Conservation (phyloP, 2,888 invertebrate species). For the Antheraea assamensis region DNA sequence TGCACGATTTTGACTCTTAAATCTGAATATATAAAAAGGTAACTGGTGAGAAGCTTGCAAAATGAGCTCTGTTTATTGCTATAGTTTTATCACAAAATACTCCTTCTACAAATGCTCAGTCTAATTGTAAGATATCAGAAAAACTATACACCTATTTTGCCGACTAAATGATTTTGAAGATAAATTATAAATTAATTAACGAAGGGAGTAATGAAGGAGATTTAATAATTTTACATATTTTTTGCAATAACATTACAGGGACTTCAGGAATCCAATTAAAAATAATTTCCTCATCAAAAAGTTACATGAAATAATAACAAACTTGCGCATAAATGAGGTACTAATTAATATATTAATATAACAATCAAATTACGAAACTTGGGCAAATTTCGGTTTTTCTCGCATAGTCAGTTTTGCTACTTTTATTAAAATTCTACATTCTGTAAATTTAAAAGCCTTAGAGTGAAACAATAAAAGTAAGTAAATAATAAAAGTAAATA, state of each 20-base stretch:
- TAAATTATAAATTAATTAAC: neutral
- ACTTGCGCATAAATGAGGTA: conserved; percentile 62
- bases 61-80: no score
- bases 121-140: neutral
- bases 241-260: neutral
- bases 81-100: no score
- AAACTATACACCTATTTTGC: neutral
- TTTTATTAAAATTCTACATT: conserved; percentile 12
- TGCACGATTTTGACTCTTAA: no score
- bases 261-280: neutral
- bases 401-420: neutral
- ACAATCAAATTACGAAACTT: conserved; percentile 62
- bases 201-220: neutral
- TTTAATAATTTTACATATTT: neutral
- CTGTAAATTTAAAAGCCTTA: neutral
- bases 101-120: no score
- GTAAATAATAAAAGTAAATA: neutral
- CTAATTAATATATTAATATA: conserved; percentile 75
- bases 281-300: conserved; percentile 54
- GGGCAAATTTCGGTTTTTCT: neutral
- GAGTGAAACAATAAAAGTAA: neutral
- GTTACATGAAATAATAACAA: conserved; percentile 35
- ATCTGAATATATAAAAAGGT: no score
- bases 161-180: neutral
- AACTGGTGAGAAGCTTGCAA: no score